Percentiles rank a stretch among this genome's conserved stretches.
Conservation (phyloP, 1,140 invertebrate species). For the Penaeus indicus region DNA sequence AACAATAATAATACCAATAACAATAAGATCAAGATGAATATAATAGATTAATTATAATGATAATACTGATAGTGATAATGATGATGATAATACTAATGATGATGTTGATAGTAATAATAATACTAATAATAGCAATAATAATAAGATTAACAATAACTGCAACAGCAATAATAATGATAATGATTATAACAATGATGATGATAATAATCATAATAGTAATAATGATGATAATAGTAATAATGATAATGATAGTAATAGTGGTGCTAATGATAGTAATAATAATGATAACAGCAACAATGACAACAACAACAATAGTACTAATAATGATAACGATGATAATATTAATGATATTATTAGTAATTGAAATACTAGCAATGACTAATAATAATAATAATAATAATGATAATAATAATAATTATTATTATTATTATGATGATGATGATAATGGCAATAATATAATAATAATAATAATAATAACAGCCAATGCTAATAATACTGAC, state of each 20-base stretch:
- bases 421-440: neutral
- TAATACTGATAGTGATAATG: no score
- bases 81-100: no score
- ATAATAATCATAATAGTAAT: neutral
- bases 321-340: neutral
- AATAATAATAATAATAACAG: neutral
- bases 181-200: no score
- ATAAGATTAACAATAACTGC: neutral
- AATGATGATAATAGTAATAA: neutral
- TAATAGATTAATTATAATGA: no score
- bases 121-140: no score
- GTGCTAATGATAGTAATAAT: constrained; percentile 36
- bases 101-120: no score
- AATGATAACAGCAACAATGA: neutral
- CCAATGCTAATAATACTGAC: no score
- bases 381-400: neutral
- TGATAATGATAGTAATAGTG: neutral
- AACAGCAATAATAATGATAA: no score
- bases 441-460: neutral
- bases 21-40: no score
- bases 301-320: neutral
- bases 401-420: neutral
- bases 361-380: neutral
- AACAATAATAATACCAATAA: no score
- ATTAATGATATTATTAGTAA: neutral